phyloP scores from a whole-genome alignment of 2,888 invertebrate genomes.

The Pogonocherus hispidulus region DNA sequence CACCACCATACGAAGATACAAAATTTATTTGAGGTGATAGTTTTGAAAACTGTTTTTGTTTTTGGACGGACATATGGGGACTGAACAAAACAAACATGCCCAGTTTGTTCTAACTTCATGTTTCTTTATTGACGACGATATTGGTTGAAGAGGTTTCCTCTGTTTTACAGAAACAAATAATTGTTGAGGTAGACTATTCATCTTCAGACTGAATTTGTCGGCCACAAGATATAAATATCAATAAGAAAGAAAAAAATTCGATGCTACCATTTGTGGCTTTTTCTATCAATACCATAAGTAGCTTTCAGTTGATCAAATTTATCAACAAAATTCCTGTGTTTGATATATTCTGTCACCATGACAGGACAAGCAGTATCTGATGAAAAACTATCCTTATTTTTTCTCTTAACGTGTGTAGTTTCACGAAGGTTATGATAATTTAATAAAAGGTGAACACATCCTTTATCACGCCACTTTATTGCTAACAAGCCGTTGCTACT shows the following conservation, averaged over 20 bases:
- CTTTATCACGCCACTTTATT: constrained; percentile 55
- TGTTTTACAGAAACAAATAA: too few relatives aligned
- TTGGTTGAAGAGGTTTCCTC: not conserved
- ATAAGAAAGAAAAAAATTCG: constrained; percentile 2
- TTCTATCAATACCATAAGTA: not conserved
- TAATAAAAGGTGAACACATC: constrained; percentile 52
- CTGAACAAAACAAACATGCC: not conserved
- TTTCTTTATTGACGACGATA: not conserved
- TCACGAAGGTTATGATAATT: constrained; percentile 52
- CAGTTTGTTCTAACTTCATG: not conserved
- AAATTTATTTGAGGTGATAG: constrained; percentile 3
- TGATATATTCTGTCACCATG: not conserved
- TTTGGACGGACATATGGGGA: not conserved
- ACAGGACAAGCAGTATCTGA: not conserved
- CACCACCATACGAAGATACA: not conserved
- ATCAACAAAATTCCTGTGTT: not conserved
- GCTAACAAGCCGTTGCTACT: constrained; percentile 47
- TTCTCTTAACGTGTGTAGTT: constrained; percentile 16
- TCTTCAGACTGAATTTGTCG: too few relatives aligned
- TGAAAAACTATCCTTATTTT: not conserved
- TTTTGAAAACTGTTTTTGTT: not conserved
- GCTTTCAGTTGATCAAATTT: not conserved
- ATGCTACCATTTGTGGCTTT: not conserved
- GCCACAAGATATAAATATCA: not conserved
- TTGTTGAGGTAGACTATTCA: too few relatives aligned